These are phyloP conservation scores for Sapajus apella DNA, from an alignment of 2,113 vertebrate genomes.

Conservation along the genomic window DNA sequence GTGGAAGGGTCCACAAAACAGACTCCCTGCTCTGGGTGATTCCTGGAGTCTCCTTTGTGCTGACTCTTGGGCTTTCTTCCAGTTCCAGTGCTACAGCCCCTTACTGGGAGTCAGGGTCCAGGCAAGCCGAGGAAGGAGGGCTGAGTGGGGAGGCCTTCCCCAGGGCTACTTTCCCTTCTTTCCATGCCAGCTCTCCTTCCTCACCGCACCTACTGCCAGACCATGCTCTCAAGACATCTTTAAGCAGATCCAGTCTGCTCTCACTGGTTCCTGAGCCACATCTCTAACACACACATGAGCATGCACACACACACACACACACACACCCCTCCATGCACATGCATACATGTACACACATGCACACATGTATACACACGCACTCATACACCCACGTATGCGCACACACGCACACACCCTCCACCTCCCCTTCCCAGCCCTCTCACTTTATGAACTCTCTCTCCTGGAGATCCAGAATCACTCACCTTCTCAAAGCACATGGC, in stretches of 20 bases:
- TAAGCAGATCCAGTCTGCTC: not conserved
- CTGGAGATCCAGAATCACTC: not conserved
- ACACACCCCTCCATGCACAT: not conserved
- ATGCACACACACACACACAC: not conserved
- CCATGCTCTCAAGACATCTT: not conserved
- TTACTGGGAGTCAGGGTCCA: not conserved
- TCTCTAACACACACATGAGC: not conserved
- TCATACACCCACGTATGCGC: not conserved
- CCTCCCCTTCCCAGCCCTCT: not conserved
- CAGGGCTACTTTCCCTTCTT: not conserved
- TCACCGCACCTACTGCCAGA: not conserved
- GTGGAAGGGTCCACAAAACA: rapidly evolving
- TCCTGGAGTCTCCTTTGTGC: not conserved
- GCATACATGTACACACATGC: not conserved
- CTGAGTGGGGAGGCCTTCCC: not conserved
- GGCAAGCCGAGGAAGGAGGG: not conserved
- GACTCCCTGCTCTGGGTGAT: not conserved
- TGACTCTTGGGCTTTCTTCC: not conserved
- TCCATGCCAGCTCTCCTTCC: not conserved
- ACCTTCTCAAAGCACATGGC: not conserved
- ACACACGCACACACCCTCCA: not conserved
- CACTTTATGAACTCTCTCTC: not conserved
- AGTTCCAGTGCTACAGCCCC: not conserved
- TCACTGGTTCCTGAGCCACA: not conserved
- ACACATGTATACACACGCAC: not conserved